A percentile compares a stretch with the other conserved stretches of the same genome.
Conservation (phyloP, 2,113 vertebrate genomes). For the Phaetusa simplex region DNA sequence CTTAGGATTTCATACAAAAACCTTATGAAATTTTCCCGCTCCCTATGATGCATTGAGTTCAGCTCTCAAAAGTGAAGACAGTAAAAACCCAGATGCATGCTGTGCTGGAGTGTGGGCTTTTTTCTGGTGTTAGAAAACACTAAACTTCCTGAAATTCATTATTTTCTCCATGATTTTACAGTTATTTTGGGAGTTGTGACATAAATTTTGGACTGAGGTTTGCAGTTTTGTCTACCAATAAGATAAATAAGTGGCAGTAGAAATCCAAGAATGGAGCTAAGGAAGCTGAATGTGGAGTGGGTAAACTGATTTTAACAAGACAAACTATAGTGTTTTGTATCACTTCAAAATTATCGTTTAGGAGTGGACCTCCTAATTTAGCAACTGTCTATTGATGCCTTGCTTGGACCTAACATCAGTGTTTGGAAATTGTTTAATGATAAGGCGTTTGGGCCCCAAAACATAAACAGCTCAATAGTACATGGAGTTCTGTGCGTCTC, state of each 20-base stretch:
- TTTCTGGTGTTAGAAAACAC: not conserved
- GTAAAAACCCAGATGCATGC: not conserved
- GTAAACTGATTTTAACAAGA: not conserved
- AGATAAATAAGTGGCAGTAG: not conserved
- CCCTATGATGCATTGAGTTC: not conserved
- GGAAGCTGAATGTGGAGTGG: not conserved
- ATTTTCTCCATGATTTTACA: not conserved
- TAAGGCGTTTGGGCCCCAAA: not conserved
- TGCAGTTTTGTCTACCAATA: not conserved
- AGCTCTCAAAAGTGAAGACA: conserved; percentile 2
- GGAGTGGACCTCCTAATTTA: not conserved
- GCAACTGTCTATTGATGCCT: not conserved
- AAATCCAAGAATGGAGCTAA: not conserved
- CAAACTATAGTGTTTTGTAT: not conserved
- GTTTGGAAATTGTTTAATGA: not conserved
- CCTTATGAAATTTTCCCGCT: not conserved
- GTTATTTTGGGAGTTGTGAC: not conserved
- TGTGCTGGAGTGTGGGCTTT: not conserved
- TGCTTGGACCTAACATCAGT: not conserved
- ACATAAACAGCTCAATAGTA: not conserved
- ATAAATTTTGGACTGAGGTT: not conserved
- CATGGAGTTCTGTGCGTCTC: not conserved
- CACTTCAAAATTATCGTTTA: not conserved
- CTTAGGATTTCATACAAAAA: conserved; percentile 21
- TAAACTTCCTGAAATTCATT: not conserved